A percentile compares a stretch with the other conserved stretches of the same genome.
phyloP scores from a whole-genome alignment of 2,888 invertebrate genomes.

The Furcula furcula region DNA sequence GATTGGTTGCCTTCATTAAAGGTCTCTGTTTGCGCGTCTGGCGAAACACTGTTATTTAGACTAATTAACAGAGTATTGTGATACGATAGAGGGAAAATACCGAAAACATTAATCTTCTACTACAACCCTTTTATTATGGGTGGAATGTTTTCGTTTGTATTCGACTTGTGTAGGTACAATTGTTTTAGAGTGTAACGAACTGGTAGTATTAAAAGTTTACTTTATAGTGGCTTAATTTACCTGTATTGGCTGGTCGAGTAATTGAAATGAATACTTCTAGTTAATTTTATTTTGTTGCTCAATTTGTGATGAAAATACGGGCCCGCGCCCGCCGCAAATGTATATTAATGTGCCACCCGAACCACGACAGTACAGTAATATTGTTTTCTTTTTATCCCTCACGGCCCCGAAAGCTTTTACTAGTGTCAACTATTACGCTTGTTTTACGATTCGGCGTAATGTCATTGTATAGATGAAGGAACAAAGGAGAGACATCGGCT shows the following conservation, averaged over 20 bases:
- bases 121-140: conserved; percentile 36
- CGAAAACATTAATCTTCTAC: conserved; percentile 55
- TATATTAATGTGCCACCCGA: conserved; percentile 73
- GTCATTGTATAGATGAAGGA: conserved; percentile 44
- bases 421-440: conserved; percentile 67
- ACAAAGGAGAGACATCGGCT: conserved; percentile 33
- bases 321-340: conserved; percentile 56
- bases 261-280: conserved; percentile 36
- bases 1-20: conserved; percentile 76
- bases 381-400: conserved; percentile 71
- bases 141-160: conserved; percentile 38
- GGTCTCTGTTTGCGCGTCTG: conserved; percentile 76
- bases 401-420: conserved; percentile 67
- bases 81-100: conserved; percentile 61
- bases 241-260: conserved; percentile 23
- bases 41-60: conserved; percentile 73
- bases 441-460: conserved; percentile 63
- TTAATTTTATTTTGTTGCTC: conserved; percentile 68
- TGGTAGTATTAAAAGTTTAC: conserved; percentile 17
- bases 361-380: conserved; percentile 67
- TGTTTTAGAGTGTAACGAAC: conserved; percentile 17
- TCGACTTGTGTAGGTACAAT: conserved; percentile 26
- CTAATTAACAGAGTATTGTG: conserved; percentile 75
- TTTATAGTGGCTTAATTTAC: conserved; percentile 24
- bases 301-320: conserved; percentile 64